Evolutionary conservation across 2,888 invertebrate genomes (phyloP).

Genomic region (Trissolcus japonicus): DNA sequence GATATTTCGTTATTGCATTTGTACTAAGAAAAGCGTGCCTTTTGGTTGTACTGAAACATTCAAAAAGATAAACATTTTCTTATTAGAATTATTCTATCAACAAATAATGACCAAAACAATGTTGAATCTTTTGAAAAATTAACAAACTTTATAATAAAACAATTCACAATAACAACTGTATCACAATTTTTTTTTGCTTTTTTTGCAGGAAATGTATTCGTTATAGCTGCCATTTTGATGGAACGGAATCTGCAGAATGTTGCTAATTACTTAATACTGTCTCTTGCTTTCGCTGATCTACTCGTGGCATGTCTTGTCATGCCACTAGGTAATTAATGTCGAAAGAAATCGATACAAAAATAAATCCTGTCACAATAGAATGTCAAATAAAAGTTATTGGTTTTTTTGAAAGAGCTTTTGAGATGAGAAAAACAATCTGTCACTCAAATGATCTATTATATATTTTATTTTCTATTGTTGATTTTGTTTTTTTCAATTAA

Average conservation of each 20-base stretch:
- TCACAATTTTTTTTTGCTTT: neutral
- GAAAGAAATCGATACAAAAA: too few relatives aligned
- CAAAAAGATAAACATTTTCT: too few relatives aligned
- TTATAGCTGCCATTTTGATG: slow-evolving; percentile 92
- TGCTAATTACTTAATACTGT: slow-evolving; percentile 92
- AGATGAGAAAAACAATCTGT: slow-evolving; percentile 1
- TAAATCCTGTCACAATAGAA: neutral
- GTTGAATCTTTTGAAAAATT: too few relatives aligned
- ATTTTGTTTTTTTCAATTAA: too few relatives aligned
- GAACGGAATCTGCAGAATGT: slow-evolving; percentile 92
- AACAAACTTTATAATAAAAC: too few relatives aligned
- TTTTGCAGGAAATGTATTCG: slow-evolving; percentile 91
- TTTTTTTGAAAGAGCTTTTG: slow-evolving; percentile 11
- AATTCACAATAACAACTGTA: too few relatives aligned
- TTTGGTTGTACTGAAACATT: too few relatives aligned
- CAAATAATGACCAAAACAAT: too few relatives aligned
- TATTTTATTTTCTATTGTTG: too few relatives aligned
- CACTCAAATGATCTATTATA: slow-evolving; percentile 62
- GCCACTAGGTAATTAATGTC: slow-evolving; percentile 78
- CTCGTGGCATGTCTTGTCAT: slow-evolving; percentile 90
- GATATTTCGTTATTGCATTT: neutral
- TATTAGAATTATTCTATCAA: too few relatives aligned
- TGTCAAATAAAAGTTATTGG: neutral
- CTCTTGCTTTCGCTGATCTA: slow-evolving; percentile 93
- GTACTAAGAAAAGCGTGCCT: too few relatives aligned